A percentile compares a stretch with the other conserved stretches of the same genome.
These are phyloP conservation scores for Motacilla tschutschensis DNA, from an alignment of 2,113 vertebrate species.

Conservation along the genomic window DNA sequence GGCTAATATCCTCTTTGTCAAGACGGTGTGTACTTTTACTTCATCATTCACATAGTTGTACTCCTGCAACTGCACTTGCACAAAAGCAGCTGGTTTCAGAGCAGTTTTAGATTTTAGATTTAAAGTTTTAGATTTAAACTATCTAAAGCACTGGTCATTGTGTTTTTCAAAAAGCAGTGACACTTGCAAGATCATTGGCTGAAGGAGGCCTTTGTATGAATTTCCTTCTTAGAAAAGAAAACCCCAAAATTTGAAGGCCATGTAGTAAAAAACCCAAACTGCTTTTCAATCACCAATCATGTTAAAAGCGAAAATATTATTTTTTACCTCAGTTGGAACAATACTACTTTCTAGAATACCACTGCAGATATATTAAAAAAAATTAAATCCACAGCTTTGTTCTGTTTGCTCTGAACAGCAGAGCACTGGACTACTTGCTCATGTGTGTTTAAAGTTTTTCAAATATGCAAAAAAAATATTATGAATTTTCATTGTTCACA, in stretches of 20 bases:
- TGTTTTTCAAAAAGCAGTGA: neutral
- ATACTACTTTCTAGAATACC: neutral
- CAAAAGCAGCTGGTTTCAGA: neutral
- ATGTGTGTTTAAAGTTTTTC: neutral
- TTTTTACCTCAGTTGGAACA: neutral
- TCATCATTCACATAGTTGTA: neutral
- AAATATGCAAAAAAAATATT: neutral
- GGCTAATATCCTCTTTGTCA: neutral
- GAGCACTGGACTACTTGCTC: neutral
- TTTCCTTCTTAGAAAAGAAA: neutral
- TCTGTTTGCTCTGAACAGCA: neutral
- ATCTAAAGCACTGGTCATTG: neutral
- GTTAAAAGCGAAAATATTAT: neutral
- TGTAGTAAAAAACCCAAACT: fast-evolving
- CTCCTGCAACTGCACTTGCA: neutral
- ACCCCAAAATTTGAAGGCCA: neutral
- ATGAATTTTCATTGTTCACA: neutral
- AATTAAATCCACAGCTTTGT: neutral
- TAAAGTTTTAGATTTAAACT: no score
- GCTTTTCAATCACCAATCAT: neutral
- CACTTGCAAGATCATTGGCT: neutral
- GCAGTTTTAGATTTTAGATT: no score
- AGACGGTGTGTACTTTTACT: neutral
- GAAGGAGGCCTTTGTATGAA: neutral
- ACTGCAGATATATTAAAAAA: neutral